A percentile compares a stretch with the other conserved stretches of the same genome.
Conservation (phyloP, 2,797 vertebrate species). For the Myotis daubentonii region DNA sequence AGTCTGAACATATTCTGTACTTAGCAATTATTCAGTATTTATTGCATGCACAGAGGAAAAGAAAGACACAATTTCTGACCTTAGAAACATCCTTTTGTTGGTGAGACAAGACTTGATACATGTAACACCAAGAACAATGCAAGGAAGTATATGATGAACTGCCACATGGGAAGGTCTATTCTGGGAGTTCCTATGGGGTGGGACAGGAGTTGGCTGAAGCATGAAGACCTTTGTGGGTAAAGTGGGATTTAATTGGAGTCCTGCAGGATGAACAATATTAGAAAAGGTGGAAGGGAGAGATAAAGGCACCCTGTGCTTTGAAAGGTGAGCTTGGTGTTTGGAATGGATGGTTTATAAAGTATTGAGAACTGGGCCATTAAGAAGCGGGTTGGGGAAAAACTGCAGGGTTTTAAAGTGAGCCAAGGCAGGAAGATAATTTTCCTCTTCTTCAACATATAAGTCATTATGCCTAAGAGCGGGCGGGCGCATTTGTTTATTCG, state of each 20-base stretch:
- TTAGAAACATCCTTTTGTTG: constrained; percentile 1
- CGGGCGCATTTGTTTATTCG: not conserved
- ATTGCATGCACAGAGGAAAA: not conserved
- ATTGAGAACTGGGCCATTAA: not conserved
- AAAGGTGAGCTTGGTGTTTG: not conserved
- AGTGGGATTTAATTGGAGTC: not conserved
- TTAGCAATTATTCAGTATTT: not conserved
- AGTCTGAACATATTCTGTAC: not conserved
- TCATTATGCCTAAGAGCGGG: not conserved
- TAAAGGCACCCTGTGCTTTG: not conserved
- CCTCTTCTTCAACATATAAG: not conserved
- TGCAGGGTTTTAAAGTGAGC: not conserved
- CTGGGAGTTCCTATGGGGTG: not conserved
- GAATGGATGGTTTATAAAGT: not conserved
- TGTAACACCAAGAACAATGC: not conserved
- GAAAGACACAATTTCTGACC: not conserved
- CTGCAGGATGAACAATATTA: not conserved
- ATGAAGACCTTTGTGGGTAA: not conserved
- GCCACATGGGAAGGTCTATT: not conserved
- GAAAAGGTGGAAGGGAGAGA: not conserved
- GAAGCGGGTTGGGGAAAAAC: not conserved
- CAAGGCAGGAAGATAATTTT: not conserved
- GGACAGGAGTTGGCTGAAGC: not conserved
- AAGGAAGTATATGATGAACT: not conserved
- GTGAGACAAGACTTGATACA: not conserved